phyloP scores from a whole-genome alignment of 2,113 vertebrate species.

The Xiphophorus maculatus region DNA sequence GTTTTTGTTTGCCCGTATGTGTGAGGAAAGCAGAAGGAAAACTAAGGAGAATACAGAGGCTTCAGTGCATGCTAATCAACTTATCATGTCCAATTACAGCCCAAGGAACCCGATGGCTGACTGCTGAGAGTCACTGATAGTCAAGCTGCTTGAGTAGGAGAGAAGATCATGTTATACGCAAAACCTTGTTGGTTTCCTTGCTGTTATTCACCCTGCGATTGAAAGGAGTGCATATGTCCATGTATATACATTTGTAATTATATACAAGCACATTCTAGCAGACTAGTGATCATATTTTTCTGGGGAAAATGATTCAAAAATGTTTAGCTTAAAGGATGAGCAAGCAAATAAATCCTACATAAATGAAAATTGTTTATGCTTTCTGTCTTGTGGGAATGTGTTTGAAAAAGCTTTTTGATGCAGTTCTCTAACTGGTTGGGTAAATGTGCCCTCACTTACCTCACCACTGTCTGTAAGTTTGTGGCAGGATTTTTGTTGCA shows the following conservation, averaged over 20 bases:
- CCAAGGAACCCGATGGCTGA: conserved; percentile 29
- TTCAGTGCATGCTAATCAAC: conserved; percentile 62
- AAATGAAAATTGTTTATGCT: not conserved
- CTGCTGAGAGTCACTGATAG: conserved; percentile 52
- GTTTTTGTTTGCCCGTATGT: conserved; percentile 1
- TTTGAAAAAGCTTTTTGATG: not conserved
- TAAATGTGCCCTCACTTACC: not conserved
- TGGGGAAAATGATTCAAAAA: not conserved
- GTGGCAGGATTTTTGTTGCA: not conserved
- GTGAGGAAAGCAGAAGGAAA: conserved; percentile 12
- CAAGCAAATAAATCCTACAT: not conserved
- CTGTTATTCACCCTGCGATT: conserved; percentile 30
- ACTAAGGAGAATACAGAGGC: not conserved
- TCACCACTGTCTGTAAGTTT: not conserved
- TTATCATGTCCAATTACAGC: conserved; percentile 55
- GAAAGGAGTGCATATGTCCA: conserved; percentile 15
- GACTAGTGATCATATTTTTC: not conserved
- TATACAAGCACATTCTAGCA: not conserved
- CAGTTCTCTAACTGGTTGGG: not conserved
- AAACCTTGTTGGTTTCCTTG: conserved; percentile 15
- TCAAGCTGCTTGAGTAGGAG: conserved; percentile 28
- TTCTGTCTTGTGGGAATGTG: not conserved
- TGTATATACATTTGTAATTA: not conserved
- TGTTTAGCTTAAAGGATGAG: not conserved
- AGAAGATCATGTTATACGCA: conserved; percentile 34